phyloP scores from a whole-genome alignment of 2,113 vertebrate species.

The Actinemys pallida region DNA sequence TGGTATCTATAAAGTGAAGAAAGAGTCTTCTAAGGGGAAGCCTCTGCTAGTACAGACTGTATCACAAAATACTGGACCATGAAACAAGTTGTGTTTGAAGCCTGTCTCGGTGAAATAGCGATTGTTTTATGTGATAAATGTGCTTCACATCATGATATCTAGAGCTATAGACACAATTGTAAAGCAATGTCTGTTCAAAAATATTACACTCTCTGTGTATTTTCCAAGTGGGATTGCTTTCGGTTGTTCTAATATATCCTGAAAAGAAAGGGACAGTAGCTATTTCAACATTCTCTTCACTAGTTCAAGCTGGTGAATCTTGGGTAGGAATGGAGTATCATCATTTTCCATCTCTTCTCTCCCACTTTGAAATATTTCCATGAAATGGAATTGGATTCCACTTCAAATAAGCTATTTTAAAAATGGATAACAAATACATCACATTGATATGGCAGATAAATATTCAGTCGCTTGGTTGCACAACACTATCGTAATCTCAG shows the following conservation, averaged over 20 bases:
- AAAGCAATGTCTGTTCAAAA: background rate
- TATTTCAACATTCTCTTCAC: slow-evolving; percentile 17
- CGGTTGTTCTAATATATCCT: background rate
- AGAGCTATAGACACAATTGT: background rate
- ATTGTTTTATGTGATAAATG: slow-evolving; percentile 38
- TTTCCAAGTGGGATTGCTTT: background rate
- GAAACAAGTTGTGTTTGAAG: background rate
- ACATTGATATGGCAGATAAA: background rate
- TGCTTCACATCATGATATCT: background rate
- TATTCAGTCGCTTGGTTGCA: background rate
- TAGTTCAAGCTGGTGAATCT: background rate
- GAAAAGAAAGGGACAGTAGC: background rate
- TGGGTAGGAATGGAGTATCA: background rate
- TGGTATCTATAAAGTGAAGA: background rate
- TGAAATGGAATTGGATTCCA: background rate
- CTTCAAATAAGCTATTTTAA: background rate
- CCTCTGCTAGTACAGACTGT: background rate
- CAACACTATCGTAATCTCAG: slow-evolving; percentile 20
- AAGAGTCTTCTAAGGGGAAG: background rate
- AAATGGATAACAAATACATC: background rate
- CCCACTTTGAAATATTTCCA: background rate
- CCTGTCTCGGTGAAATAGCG: background rate
- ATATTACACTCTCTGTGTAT: background rate
- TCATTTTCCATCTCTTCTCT: background rate
- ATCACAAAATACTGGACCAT: slow-evolving; percentile 16